phyloP scores from a whole-genome alignment of 1,140 invertebrate species.

The Agrilus planipennis region DNA sequence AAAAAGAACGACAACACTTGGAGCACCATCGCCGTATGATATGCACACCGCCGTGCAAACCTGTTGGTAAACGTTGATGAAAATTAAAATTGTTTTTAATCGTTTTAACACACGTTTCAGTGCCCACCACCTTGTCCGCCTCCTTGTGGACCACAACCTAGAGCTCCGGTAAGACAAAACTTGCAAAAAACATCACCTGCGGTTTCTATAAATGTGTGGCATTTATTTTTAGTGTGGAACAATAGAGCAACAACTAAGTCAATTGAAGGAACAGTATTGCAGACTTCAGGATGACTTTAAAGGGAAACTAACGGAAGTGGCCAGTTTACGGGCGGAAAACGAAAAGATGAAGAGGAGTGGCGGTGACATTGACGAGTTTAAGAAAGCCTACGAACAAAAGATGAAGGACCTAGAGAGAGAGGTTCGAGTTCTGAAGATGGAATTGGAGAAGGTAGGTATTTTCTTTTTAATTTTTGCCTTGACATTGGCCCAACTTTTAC shows the following conservation, averaged over 20 bases:
- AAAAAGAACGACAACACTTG: slow-evolving; percentile 42
- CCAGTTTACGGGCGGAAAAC: slow-evolving; percentile 36
- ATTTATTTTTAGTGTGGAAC: too few relatives aligned
- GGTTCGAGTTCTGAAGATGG: slow-evolving; percentile 33
- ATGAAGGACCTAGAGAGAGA: slow-evolving; percentile 39
- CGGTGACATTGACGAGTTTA: slow-evolving; percentile 39
- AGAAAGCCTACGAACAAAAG: slow-evolving; percentile 39
- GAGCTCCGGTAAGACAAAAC: slow-evolving; percentile 4
- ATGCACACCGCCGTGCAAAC: slow-evolving; percentile 8
- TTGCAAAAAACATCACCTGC: neutral
- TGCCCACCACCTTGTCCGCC: slow-evolving; percentile 14
- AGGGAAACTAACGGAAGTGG: slow-evolving; percentile 43
- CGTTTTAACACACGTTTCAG: slow-evolving; percentile 7
- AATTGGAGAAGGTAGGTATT: neutral
- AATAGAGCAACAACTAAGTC: slow-evolving; percentile 34
- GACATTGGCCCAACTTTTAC: slow-evolving; percentile 6
- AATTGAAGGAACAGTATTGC: slow-evolving; percentile 41
- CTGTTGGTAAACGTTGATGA: slow-evolving; percentile 14
- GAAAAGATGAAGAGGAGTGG: slow-evolving; percentile 39
- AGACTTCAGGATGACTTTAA: slow-evolving; percentile 45
- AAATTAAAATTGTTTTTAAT: neutral
- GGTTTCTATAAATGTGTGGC: slow-evolving; percentile 1
- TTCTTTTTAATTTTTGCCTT: neutral
- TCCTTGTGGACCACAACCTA: neutral
- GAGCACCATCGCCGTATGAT: slow-evolving; percentile 38